Evolutionary conservation across 2,113 vertebrate species (phyloP), one percentile per base, ranked within the genome.

Genomic region (Camarhynchus parvulus): DNA sequence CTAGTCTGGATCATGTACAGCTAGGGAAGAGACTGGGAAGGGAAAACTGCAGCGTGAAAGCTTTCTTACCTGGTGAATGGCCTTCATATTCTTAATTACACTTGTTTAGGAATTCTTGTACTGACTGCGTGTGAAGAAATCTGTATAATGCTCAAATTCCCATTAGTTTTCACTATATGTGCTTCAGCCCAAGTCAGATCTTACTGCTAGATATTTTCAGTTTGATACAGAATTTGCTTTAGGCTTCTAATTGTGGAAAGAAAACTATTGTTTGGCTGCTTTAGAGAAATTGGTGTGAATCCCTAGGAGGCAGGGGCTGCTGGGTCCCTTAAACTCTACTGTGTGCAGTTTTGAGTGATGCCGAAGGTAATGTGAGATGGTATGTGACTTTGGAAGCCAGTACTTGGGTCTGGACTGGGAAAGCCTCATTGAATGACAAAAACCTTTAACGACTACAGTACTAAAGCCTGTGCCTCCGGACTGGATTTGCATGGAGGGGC

Each of bases 291-390:
- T 5, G 31, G 7, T 77, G n/a, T 76, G 59, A 46, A 76, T 68
- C 42, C 37, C 17, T 39, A 20, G 42, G 4, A 42, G 70, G 21
- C 0, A 6, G 18, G 50, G 39, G 49, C 75, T 88, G 42, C 42
- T 42, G 68, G 28, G 27, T 58, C 18, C 25, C 53, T 44, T 28
- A 28, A 33, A 7, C 19, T 4, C 21, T 0, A 7, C 9, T 4
- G 7, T 2, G 7, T 10, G 28, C 7, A 4, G 47, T 3, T 53
- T 11, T 44, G 50, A 55, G 68, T 13, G 68, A 24, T 79, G 77
- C 42, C 3, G 0, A 62, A 37, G 52, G 46, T 55, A 11, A 37
- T 0, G 7, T 0, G n/a, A 58, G 68, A 17, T 35, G 22, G 56
- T 3, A 3, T 16, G 37, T 14, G 62, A 55, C 14, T 69, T 69